Conservation (phyloP, 2,888 invertebrate genomes). For the Orchestes rusci region DNA sequence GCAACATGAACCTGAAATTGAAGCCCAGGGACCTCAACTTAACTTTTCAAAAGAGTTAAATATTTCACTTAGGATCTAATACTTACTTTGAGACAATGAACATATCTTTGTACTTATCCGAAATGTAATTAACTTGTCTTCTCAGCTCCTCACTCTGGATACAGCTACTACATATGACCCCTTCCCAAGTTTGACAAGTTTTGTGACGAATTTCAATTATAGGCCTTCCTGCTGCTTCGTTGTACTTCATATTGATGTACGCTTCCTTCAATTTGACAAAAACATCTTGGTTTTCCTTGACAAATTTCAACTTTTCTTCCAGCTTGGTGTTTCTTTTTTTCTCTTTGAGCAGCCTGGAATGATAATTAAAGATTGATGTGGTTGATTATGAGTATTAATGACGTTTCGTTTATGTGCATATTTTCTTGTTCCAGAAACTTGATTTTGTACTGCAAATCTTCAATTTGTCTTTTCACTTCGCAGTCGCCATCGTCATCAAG, state of each 20-base stretch:
- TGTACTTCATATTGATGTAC: slow-evolving; percentile 37
- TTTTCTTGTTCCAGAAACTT: slow-evolving; percentile 31
- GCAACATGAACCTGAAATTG: no score
- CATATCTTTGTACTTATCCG: slow-evolving; percentile 27
- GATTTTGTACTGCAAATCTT: slow-evolving; percentile 28
- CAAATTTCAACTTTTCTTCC: slow-evolving; percentile 36
- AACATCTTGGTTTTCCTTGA: slow-evolving; percentile 37
- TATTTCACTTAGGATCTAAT: no score
- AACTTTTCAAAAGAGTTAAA: no score
- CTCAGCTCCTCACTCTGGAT: slow-evolving; percentile 32
- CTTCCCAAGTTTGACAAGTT: slow-evolving; percentile 36
- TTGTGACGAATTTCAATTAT: slow-evolving; percentile 36
- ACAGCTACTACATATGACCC: slow-evolving; percentile 32
- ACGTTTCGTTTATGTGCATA: slow-evolving; percentile 30
- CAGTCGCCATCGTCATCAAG: slow-evolving; percentile 28
- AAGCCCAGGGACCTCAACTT: no score
- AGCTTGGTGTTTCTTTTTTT: slow-evolving; percentile 30
- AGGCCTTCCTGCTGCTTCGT: slow-evolving; percentile 33
- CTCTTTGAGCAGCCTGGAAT: slow-evolving; percentile 25
- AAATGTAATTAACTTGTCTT: slow-evolving; percentile 28
- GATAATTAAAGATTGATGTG: not conserved
- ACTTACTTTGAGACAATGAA: slow-evolving; percentile 29
- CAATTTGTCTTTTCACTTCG: slow-evolving; percentile 29
- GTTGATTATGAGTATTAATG: slow-evolving; percentile 6
- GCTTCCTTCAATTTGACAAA: slow-evolving; percentile 37